Evolutionary conservation across 1,140 invertebrate species (phyloP), one percentile per base, ranked within the genome.

Genomic region (Rhopalosiphum maidis): DNA sequence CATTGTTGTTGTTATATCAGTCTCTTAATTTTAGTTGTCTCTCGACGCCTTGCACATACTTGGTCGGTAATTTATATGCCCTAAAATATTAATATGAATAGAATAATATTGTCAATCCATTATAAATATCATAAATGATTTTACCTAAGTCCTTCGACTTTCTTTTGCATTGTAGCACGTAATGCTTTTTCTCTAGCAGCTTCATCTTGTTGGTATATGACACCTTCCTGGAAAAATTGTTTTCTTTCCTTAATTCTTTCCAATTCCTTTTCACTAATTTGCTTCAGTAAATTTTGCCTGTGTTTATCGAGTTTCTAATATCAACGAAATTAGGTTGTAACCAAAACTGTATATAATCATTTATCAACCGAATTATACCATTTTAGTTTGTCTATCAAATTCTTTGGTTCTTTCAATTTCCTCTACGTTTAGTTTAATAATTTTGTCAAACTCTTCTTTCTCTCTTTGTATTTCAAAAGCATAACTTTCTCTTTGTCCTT

Each of bases 221-320:
- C 94, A 11, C 97, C 97, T 95, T 97, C 97, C 94, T 97, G 96
- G 94, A 96, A 96, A 87, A 96, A 96, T 94, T 96, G 96, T 94
- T 96, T 96, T 23, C 96, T 95, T 0, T 95, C 94, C 35, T 96
- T 95, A 11, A 96, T 96, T 95, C 8, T 96, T 94, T 97, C 96
- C 46, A 95, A 95, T 94, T 97, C 97, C 94, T 97, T 97, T 93
- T 97, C 96, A 94, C 97, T 97, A 41, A 97, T 97, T 95, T 97
- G 96, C 94, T 96, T 96, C 94, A 96, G 95, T 21, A 96, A 90
- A 25, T 77, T 92, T 22, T 85, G 91, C 83, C 94, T 94, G 83
- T 94, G 94, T 85, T 93, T 35, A 18, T 94, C 77, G 23, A 94
- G 93, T 91, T 91, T 94, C 94, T 95, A 54, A 35, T n/a, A 54